Evolutionary conservation across 1,140 invertebrate species (phyloP).

Genomic region (Oreohelix idahoensis): DNA sequence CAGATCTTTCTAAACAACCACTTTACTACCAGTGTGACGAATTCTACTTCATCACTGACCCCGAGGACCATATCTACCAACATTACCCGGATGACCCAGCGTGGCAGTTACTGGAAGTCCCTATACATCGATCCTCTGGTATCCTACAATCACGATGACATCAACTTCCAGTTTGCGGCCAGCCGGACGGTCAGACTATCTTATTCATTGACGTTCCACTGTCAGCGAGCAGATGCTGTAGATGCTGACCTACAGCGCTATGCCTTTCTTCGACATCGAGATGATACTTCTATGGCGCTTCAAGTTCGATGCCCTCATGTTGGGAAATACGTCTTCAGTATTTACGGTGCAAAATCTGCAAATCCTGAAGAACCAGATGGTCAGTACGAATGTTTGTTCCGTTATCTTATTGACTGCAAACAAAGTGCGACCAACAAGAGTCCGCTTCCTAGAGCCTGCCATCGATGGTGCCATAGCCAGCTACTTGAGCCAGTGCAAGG

Average conservation of each 20-base stretch:
- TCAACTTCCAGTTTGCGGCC: conserved; percentile 63
- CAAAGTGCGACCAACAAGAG: conserved; percentile 61
- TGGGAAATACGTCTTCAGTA: conserved; percentile 69
- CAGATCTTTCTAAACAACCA: conserved; percentile 20
- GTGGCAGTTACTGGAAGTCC: conserved; percentile 76
- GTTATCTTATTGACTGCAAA: conserved; percentile 68
- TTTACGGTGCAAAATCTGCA: conserved; percentile 61
- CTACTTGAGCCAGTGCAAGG: conserved; percentile 68
- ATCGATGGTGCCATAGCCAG: conserved; percentile 66
- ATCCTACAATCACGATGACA: conserved; percentile 63
- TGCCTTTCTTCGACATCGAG: conserved; percentile 63
- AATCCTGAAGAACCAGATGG: conserved; percentile 51
- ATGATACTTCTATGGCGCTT: conserved; percentile 60
- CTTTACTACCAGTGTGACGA: conserved; percentile 71
- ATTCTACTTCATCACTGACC: conserved; percentile 76
- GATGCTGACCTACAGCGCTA: conserved; percentile 66
- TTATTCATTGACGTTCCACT: conserved; percentile 63
- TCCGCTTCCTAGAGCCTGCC: conserved; percentile 68
- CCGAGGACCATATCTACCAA: conserved; percentile 76
- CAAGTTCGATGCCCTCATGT: conserved; percentile 66
- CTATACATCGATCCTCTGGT: conserved; percentile 71
- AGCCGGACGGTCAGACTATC: conserved; percentile 58
- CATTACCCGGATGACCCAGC: conserved; percentile 76
- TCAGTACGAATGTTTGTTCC: conserved; percentile 65
- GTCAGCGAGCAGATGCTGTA: conserved; percentile 55